Base-by-base conservation (phyloP, 2,113 vertebrate genomes). In the Climacteris rufus region DNA sequence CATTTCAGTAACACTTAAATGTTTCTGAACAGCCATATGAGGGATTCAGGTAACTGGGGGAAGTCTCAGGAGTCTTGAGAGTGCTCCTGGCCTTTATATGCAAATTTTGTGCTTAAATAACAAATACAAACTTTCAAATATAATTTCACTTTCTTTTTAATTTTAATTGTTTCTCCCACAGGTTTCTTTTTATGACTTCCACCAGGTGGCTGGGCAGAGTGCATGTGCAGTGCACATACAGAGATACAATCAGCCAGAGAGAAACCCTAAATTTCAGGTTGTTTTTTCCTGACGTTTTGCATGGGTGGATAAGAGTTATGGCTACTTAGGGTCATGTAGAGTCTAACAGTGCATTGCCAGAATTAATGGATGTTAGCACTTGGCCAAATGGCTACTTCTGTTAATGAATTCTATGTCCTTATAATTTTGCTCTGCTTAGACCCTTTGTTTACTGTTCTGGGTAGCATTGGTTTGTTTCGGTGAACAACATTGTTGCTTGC, bases 101-200 rank as follows among this genome's bases (percentile, higher is more conserved):
- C 21, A 66, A 45, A 66, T 74, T 85, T 60, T 95, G 11, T 96
- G 33, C 82, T 93, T 93, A 91, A 86, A 54, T 89, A 76, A 79
- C 61, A 93, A 80, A 80, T 19, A 35, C 12, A 44, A n/a, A 39
- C 20, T 93, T 76, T 75, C 19, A 52, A 71, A 79, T 44, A 64
- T 14, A 82, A 64, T 66, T 42, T 54, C 2, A 24, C 35, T 47
- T 76, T 60, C n/a, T 68, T 63, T 44, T 83, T 24, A 10, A 31
- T 20, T 71, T 13, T 65, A 56, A 22, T 57, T 86, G 7, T 6
- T 72, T 57, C 35, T 86, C 33, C 64, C 53, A 42, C 25, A 31
- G 22, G 10, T 85, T 88, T 76, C 6, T 90, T 90, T 50, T 61
- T 59, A 42, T 71, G 56, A 39, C 19, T 59, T n/a, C 24, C 63